Evolutionary conservation across 1,140 invertebrate genomes (phyloP).

Genomic region (Diorhabda carinulata): DNA sequence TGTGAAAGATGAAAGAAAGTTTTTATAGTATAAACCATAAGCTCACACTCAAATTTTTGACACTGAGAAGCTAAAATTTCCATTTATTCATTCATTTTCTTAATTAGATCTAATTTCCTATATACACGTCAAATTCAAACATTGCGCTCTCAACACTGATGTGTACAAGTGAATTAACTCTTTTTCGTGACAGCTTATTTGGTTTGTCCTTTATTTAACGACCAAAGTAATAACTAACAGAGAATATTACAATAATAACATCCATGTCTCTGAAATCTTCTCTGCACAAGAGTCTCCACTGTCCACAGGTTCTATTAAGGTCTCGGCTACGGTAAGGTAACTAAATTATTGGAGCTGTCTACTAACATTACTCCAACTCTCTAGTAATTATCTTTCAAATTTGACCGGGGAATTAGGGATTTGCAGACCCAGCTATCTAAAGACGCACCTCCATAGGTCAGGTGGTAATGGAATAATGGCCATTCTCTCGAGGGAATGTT

Average conservation of each 20-base stretch:
- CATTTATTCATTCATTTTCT: not conserved
- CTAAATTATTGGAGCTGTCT: slow-evolving; percentile 41
- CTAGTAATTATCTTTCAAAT: slow-evolving; percentile 49
- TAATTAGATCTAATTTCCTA: not conserved
- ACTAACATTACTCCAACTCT: slow-evolving; percentile 34
- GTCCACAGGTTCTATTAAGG: slow-evolving; percentile 29
- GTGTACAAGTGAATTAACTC: no score
- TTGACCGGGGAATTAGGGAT: slow-evolving; percentile 45
- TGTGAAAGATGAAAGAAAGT: no score
- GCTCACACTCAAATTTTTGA: not conserved
- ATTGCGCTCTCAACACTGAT: not conserved
- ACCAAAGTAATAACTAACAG: not conserved
- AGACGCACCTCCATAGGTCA: slow-evolving; percentile 27
- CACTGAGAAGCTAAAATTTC: not conserved
- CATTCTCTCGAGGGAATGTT: slow-evolving; percentile 1
- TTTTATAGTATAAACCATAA: not conserved
- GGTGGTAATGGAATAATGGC: slow-evolving; percentile 21
- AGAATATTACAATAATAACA: slow-evolving; percentile 8
- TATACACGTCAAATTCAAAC: not conserved
- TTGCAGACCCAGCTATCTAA: slow-evolving; percentile 31
- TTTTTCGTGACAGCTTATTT: no score
- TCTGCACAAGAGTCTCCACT: slow-evolving; percentile 8
- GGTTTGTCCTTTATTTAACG: no score
- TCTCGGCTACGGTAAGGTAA: slow-evolving; percentile 33
- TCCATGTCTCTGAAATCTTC: slow-evolving; percentile 7